phyloP scores from a whole-genome alignment of 2,113 vertebrate genomes.

The Colius striatus region DNA sequence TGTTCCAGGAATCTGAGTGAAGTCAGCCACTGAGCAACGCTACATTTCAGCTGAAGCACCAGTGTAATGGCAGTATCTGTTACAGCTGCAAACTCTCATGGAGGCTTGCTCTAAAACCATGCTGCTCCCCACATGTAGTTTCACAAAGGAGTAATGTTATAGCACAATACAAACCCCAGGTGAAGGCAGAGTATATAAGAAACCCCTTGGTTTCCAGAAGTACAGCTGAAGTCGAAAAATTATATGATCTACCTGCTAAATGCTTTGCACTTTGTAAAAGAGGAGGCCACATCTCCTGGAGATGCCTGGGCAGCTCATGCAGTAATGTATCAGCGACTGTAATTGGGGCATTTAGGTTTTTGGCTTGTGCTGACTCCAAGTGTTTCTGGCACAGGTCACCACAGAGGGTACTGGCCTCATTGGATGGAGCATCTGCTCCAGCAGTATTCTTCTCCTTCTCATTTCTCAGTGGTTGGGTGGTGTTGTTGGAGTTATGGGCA shows the following conservation, averaged over 20 bases:
- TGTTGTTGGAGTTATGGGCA: neutral
- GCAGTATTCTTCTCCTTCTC: neutral
- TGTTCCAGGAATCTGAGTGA: neutral
- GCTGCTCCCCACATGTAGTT: neutral
- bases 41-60: neutral
- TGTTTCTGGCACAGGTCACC: neutral
- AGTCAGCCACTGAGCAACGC: neutral
- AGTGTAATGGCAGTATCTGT: neutral
- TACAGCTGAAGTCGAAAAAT: slow-evolving; percentile 8
- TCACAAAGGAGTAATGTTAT: neutral
- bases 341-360: neutral
- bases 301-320: neutral
- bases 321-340: rapidly evolving
- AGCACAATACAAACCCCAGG: neutral
- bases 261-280: slow-evolving; percentile 19
- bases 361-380: neutral
- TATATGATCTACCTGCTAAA: slow-evolving; percentile 15
- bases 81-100: neutral
- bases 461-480: neutral
- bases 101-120: neutral
- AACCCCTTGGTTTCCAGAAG: slow-evolving; percentile 28
- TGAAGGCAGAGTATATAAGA: neutral
- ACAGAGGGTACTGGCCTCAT: neutral
- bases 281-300: neutral
- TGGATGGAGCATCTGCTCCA: neutral